Percentiles rank a stretch among this genome's conserved stretches.
phyloP scores from a whole-genome alignment of 2,888 invertebrate species.

The Oligia latruncula region DNA sequence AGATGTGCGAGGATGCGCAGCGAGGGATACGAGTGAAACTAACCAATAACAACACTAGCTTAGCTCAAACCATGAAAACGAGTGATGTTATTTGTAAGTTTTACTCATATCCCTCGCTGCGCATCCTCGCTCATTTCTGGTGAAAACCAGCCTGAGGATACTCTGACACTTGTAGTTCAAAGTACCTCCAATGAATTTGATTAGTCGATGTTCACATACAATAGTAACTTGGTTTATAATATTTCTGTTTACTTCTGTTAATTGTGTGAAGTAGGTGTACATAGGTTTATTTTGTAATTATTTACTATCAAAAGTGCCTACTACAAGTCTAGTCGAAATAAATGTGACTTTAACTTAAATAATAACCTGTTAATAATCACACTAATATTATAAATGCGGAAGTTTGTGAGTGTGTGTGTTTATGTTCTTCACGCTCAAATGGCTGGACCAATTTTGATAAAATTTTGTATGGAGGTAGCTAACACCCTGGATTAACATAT shows the following conservation, averaged over 20 bases:
- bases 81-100: background rate
- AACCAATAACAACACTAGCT: background rate
- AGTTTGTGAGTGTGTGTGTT: no score
- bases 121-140: no score
- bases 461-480: no score
- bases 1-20: background rate
- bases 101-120: background rate
- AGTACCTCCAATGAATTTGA: no score
- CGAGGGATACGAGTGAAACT: background rate
- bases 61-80: background rate
- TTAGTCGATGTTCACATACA: background rate
- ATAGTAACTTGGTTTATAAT: background rate
- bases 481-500: no score
- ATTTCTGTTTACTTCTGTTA: background rate
- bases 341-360: background rate
- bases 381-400: no score
- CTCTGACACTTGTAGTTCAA: background rate
- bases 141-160: background rate
- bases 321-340: background rate
- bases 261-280: background rate
- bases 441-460: no score
- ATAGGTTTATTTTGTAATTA: background rate
- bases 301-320: background rate
- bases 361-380: background rate
- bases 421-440: no score